A percentile compares a stretch with the other conserved stretches of the same genome.
These are phyloP conservation scores for Peromyscus nudipes DNA, from an alignment of 2,797 vertebrate species.

Conservation along the genomic window DNA sequence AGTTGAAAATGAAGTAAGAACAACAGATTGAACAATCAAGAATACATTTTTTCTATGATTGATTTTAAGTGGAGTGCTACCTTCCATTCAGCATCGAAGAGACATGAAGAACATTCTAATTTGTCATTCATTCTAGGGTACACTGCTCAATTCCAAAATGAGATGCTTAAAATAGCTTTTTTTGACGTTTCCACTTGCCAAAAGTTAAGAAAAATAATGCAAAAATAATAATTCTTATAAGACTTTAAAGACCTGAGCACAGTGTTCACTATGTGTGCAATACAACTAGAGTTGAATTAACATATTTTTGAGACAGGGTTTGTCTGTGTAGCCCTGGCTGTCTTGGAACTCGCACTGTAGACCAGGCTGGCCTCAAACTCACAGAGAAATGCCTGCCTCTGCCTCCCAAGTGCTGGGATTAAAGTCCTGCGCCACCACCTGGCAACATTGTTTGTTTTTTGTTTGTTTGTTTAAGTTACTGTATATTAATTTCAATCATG, in stretches of 20 bases:
- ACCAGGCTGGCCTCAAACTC: not conserved
- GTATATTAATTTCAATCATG: slow-evolving; percentile 28
- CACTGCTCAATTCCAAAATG: slow-evolving; percentile 50
- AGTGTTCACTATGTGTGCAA: not conserved
- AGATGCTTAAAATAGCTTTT: slow-evolving; percentile 51
- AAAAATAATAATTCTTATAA: slow-evolving; percentile 68
- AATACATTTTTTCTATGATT: slow-evolving; percentile 46
- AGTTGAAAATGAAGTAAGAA: slow-evolving; percentile 40
- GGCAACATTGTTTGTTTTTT: slow-evolving; percentile 1
- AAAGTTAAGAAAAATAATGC: slow-evolving; percentile 54
- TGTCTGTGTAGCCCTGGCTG: not conserved
- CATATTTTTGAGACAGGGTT: not conserved
- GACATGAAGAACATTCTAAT: slow-evolving; percentile 63
- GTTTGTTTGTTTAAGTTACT: slow-evolving; percentile 36
- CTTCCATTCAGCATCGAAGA: slow-evolving; percentile 44
- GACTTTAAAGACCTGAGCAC: slow-evolving; percentile 56
- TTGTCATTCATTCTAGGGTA: slow-evolving; percentile 63
- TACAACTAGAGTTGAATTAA: slow-evolving; percentile 41
- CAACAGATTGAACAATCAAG: slow-evolving; percentile 22
- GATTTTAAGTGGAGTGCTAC: slow-evolving; percentile 32
- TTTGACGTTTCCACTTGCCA: slow-evolving; percentile 62
- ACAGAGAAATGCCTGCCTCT: not conserved
- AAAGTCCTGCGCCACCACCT: not conserved
- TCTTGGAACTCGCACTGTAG: not conserved
- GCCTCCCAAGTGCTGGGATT: not conserved